phyloP scores from a whole-genome alignment of 1,140 invertebrate genomes.

The Caerostris extrusa region DNA sequence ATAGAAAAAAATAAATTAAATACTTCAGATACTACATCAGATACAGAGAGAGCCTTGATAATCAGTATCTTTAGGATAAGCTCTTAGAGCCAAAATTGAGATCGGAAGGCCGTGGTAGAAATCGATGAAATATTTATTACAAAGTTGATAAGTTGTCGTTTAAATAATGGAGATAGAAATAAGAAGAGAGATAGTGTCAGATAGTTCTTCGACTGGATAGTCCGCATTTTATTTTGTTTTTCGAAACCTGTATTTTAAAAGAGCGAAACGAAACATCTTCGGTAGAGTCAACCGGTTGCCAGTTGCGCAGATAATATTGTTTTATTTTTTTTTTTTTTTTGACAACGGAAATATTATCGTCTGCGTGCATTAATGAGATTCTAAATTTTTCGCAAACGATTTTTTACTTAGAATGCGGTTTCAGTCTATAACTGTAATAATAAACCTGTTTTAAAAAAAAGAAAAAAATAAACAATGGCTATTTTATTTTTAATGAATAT shows the following conservation, averaged over 20 bases:
- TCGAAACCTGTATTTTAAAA: neutral
- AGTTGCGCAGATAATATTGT: neutral
- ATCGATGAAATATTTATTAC: slow-evolving; percentile 31
- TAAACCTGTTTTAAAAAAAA: neutral
- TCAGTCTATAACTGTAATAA: neutral
- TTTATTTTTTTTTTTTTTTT: neutral
- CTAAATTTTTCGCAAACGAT: neutral
- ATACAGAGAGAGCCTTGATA: too few relatives aligned
- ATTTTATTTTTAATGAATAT: too few relatives aligned
- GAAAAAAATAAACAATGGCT: too few relatives aligned
- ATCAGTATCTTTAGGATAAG: too few relatives aligned
- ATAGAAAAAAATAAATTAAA: too few relatives aligned
- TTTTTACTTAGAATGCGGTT: neutral
- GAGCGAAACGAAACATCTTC: slow-evolving; percentile 1
- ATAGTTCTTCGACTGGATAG: slow-evolving; percentile 10
- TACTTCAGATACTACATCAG: too few relatives aligned
- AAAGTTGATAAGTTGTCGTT: neutral
- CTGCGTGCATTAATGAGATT: neutral
- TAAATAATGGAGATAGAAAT: neutral
- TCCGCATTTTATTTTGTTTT: slow-evolving; percentile 27
- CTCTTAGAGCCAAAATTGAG: too few relatives aligned
- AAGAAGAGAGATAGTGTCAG: neutral
- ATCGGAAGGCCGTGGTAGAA: neutral
- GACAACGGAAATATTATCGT: neutral
- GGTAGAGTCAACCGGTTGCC: neutral